These are phyloP conservation scores for Heliconius hortense DNA, from an alignment of 2,888 invertebrate genomes.

Conservation along the genomic window DNA sequence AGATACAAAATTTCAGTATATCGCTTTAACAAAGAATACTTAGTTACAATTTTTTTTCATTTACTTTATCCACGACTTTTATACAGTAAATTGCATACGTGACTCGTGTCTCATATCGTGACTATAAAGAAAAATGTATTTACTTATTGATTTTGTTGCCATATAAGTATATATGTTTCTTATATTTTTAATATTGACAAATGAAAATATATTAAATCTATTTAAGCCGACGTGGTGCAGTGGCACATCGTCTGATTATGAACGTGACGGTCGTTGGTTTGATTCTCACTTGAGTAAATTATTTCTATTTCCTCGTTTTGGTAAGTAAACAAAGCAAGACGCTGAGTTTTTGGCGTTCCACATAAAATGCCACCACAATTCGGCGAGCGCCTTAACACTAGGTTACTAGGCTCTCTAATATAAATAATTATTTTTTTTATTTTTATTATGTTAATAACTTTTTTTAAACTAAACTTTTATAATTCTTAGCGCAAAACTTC, in stretches of 20 bases:
- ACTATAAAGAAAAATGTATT: not conserved
- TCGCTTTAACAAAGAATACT: slow-evolving; percentile 5
- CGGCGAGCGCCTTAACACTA: no score
- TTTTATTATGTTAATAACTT: no score
- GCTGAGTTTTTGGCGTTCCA: no score
- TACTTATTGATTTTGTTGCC: not conserved
- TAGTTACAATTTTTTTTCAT: slow-evolving; percentile 30
- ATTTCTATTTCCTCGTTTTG: no score
- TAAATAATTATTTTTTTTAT: no score
- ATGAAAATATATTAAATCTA: not conserved
- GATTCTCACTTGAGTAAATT: no score
- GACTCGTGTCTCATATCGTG: slow-evolving; percentile 24
- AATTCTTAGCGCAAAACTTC: not conserved
- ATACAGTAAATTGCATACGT: slow-evolving; percentile 30
- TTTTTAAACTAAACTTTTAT: not conserved
- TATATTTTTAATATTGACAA: not conserved
- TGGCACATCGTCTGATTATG: no score
- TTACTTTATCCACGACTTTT: slow-evolving; percentile 28
- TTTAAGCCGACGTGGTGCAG: no score
- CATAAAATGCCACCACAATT: no score
- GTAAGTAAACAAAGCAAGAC: no score
- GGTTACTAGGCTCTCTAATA: no score
- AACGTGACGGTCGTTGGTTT: no score
- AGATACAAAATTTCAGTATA: slow-evolving; percentile 1
- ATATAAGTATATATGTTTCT: not conserved